phyloP scores from a whole-genome alignment of 37 sponge, comb jelly and placozoan genomes.

The Cladorhizidae sp. region DNA sequence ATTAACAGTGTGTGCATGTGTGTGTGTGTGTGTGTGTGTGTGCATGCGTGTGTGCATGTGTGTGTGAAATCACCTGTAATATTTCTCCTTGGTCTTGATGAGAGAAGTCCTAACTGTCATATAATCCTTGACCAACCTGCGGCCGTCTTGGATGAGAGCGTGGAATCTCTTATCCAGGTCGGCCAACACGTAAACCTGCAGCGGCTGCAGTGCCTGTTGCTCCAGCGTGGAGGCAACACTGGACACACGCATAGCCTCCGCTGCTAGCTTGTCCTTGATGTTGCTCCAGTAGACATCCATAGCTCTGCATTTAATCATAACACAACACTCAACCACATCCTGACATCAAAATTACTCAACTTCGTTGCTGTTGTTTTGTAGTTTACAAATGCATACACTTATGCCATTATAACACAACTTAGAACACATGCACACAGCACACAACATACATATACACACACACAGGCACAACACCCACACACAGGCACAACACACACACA shows the following conservation, averaged over 20 bases:
- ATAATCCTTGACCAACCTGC: constrained; percentile 33
- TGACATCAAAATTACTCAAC: too few relatives aligned
- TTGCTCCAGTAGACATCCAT: constrained; percentile 20
- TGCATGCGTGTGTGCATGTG: background rate
- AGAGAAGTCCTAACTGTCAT: background rate
- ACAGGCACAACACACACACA: too few relatives aligned
- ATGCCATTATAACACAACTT: too few relatives aligned
- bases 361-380: too few relatives aligned
- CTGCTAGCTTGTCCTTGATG: constrained; percentile 22
- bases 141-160: constrained; percentile 7
- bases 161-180: constrained; percentile 62
- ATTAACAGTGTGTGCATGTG: background rate
- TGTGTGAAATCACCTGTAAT: constrained; percentile 15
- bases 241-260: constrained; percentile 40
- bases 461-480: too few relatives aligned
- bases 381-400: too few relatives aligned
- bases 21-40: constrained; percentile 4
- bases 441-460: too few relatives aligned
- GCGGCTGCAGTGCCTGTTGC: constrained; percentile 46
- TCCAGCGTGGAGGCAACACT: constrained; percentile 34
- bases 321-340: too few relatives aligned
- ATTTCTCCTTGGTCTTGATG: constrained; percentile 34
- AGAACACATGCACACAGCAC: too few relatives aligned
- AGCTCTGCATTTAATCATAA: background rate
- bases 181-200: constrained; percentile 32